Percentiles rank a stretch among this genome's conserved stretches.
Conservation (phyloP, 2,797 vertebrate species). For the Acanthis flammea region DNA sequence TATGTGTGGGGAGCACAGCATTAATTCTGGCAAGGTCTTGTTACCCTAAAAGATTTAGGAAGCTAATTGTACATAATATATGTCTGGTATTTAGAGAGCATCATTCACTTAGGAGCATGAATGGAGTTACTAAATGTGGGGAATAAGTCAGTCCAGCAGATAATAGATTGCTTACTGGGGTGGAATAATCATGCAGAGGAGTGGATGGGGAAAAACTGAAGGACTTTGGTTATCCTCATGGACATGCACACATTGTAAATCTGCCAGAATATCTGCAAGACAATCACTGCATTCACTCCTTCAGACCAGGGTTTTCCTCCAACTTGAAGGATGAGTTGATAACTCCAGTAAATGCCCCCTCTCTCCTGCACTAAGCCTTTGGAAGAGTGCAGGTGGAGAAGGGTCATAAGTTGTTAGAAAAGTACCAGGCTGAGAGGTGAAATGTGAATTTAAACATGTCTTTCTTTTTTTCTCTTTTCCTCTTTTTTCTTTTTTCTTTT, state of each 20-base stretch:
- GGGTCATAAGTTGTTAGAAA: neutral
- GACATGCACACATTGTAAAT: neutral
- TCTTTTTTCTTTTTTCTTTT: neutral
- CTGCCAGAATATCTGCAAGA: neutral
- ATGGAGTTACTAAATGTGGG: neutral
- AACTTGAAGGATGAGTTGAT: neutral
- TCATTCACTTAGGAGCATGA: neutral
- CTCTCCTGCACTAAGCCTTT: neutral
- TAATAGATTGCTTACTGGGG: neutral
- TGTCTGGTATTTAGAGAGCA: neutral
- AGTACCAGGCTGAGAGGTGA: neutral
- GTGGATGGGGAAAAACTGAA: neutral
- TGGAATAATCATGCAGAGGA: neutral
- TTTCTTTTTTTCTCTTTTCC: neutral
- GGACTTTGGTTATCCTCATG: neutral
- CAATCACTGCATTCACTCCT: neutral
- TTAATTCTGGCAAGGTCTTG: neutral
- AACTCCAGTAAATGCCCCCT: neutral
- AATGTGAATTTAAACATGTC: neutral
- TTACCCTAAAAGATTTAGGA: neutral
- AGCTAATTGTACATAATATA: neutral
- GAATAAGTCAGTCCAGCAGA: neutral
- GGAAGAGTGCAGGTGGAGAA: neutral
- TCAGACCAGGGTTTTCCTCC: neutral
- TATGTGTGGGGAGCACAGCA: neutral